A percentile compares a stretch with the other conserved stretches of the same genome.
These are phyloP conservation scores for Python bivittatus DNA, from an alignment of 2,113 vertebrate species.

Conservation along the genomic window DNA sequence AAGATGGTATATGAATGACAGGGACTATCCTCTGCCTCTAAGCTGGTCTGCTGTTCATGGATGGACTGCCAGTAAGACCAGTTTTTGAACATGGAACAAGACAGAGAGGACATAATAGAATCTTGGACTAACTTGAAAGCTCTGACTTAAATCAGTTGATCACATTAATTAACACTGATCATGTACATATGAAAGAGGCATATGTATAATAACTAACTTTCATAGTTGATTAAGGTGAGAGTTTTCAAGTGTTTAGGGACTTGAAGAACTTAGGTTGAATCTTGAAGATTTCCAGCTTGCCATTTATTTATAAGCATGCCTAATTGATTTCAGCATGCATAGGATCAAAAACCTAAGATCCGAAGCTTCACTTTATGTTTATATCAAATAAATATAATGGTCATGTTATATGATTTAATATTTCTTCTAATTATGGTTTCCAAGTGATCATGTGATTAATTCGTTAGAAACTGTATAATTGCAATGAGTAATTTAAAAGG, in stretches of 20 bases:
- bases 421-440: conserved; percentile 5
- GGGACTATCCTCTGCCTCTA: background rate
- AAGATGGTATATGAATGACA: background rate
- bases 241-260: background rate
- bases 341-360: background rate
- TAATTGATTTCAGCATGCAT: background rate
- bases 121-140: background rate
- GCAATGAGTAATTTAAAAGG: conserved; percentile 24
- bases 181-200: background rate
- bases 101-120: background rate
- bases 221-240: background rate
- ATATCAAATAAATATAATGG: background rate
- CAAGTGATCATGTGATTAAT: conserved; percentile 15
- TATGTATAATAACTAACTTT: background rate
- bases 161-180: background rate
- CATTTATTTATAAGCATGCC: background rate
- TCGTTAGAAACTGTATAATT: conserved; percentile 18
- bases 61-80: background rate
- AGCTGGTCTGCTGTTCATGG: background rate
- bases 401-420: conserved; percentile 7
- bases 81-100: background rate
- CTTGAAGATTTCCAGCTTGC: too few relatives aligned
- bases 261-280: too few relatives aligned
- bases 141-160: background rate
- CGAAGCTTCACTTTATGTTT: background rate